Evolutionary conservation across 2,888 invertebrate genomes (phyloP).

Genomic region (Sussaba pulchella): DNA sequence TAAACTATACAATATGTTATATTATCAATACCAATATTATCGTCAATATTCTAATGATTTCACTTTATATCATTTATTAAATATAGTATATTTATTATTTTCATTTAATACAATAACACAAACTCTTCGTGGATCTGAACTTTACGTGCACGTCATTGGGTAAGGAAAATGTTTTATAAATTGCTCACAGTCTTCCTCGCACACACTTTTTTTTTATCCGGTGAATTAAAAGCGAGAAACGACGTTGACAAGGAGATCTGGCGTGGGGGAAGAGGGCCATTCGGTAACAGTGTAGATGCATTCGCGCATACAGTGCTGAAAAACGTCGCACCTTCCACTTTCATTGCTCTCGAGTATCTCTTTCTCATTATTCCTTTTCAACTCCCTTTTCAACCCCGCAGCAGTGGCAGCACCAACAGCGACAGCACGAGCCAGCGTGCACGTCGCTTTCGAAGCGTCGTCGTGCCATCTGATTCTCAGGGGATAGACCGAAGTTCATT

Average conservation of each 20-base stretch:
- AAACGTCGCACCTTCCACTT: conserved; percentile 3
- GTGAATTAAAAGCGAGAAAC: neutral
- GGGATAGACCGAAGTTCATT: neutral
- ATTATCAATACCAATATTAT: too few species aligned
- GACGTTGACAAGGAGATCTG: neutral
- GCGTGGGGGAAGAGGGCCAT: neutral
- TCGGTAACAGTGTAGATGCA: neutral
- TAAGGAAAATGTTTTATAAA: too few species aligned
- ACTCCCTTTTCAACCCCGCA: neutral
- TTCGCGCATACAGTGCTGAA: neutral
- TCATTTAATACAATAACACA: too few species aligned
- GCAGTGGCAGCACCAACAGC: neutral
- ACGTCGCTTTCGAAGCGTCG: neutral
- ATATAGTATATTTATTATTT: too few species aligned
- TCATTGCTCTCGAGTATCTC: conserved; percentile 13
- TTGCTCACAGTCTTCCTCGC: too few species aligned
- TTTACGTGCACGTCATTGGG: too few species aligned
- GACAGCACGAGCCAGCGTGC: neutral
- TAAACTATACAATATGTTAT: too few species aligned
- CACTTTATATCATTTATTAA: too few species aligned
- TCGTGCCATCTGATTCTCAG: conserved; percentile 4
- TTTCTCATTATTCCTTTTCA: neutral
- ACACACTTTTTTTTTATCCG: too few species aligned
- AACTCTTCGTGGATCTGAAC: too few species aligned
- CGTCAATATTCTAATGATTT: too few species aligned